phyloP scores from a whole-genome alignment of 2,888 invertebrate genomes.

The Archips crataeganus region DNA sequence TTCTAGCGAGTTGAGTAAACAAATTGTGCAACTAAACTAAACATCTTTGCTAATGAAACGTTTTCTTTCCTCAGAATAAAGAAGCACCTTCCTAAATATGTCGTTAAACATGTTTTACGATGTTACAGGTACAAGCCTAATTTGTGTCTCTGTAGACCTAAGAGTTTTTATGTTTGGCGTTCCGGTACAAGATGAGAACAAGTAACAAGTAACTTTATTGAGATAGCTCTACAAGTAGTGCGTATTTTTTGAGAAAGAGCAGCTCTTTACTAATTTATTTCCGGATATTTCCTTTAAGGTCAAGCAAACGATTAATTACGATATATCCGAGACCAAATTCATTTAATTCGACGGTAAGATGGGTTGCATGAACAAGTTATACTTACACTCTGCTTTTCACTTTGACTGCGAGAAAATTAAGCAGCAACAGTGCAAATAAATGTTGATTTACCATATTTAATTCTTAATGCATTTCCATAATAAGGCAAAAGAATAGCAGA shows the following conservation, averaged over 20 bases:
- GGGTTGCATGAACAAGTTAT: too few species aligned
- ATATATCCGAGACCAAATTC: too few species aligned
- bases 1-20: not conserved
- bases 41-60: slow-evolving; percentile 11
- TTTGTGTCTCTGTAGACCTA: slow-evolving; percentile 13
- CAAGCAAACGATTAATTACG: too few species aligned
- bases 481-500: too few species aligned
- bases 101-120: slow-evolving; percentile 18
- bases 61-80: slow-evolving; percentile 10
- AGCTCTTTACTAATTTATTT: not conserved
- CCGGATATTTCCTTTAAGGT: too few species aligned
- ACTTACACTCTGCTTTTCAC: too few species aligned
- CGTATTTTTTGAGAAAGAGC: not conserved
- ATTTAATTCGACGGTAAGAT: too few species aligned
- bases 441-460: too few species aligned
- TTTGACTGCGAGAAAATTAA: too few species aligned
- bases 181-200: not conserved
- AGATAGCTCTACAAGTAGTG: not conserved
- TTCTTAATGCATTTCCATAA: too few species aligned
- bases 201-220: not conserved
- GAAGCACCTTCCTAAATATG: slow-evolving; percentile 9
- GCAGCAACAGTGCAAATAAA: too few species aligned
- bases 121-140: slow-evolving; percentile 7
- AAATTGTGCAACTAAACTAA: not conserved
- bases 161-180: not conserved